Conservation (phyloP, 2,888 invertebrate genomes). For the Dryococelus australis region DNA sequence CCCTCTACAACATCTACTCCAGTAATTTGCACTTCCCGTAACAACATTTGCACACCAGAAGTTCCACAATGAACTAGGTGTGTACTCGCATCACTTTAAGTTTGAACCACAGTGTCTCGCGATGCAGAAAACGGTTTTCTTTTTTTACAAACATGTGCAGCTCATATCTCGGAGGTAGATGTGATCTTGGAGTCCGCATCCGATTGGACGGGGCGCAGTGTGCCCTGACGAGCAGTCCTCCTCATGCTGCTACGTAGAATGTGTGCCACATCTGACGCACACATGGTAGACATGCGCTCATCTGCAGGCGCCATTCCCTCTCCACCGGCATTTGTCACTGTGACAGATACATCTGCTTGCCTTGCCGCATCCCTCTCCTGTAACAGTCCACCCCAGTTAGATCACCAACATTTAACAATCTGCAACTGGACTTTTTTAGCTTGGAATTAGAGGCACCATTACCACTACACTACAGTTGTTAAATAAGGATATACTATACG, state of each 20-base stretch:
- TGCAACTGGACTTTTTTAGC: no score
- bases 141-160: not conserved
- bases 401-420: no score
- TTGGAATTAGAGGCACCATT: no score
- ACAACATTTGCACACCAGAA: no score
- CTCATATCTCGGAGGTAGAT: not conserved
- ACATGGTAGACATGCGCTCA: constrained; percentile 57
- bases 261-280: constrained; percentile 66
- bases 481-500: no score
- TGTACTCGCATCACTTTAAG: no score
- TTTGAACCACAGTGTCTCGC: no score
- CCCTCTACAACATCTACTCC: no score
- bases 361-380: constrained; percentile 34
- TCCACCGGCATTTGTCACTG: constrained; percentile 41
- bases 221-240: constrained; percentile 51
- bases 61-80: no score
- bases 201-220: not conserved
- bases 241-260: constrained; percentile 66
- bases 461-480: no score
- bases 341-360: constrained; percentile 33
- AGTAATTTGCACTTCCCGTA: no score
- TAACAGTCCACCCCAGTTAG: not conserved
- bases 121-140: no score
- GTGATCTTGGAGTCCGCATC: not conserved
- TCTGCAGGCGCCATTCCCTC: constrained; percentile 40